These are phyloP conservation scores for Crotalus viridis DNA, from an alignment of 2,113 vertebrate species.

Conservation along the genomic window DNA sequence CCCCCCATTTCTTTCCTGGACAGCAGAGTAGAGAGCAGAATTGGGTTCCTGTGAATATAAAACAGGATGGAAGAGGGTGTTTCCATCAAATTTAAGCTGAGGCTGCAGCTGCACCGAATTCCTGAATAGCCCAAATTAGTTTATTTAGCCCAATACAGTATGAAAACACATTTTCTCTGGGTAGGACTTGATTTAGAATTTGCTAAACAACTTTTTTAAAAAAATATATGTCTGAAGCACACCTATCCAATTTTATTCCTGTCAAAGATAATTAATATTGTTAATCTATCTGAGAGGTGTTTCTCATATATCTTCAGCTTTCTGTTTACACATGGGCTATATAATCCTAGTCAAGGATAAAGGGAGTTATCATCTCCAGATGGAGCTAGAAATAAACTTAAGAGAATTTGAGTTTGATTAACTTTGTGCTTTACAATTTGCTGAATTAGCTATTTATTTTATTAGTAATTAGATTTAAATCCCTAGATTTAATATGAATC, in stretches of 20 bases:
- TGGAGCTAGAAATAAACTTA: not conserved
- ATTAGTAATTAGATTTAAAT: not conserved
- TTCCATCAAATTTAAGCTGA: not conserved
- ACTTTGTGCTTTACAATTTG: not conserved
- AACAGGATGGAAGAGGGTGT: not conserved
- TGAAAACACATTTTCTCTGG: conserved; percentile 4
- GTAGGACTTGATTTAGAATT: not conserved
- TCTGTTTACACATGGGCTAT: not conserved
- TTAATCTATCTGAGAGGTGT: not conserved
- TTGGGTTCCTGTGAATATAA: not conserved
- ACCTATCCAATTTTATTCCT: not conserved
- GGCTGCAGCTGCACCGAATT: not conserved
- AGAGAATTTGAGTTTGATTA: not conserved
- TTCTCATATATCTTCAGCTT: not conserved
- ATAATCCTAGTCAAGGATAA: not conserved
- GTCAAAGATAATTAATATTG: not conserved
- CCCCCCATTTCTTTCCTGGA: not conserved
- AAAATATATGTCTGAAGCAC: not conserved
- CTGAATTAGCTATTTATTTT: not conserved
- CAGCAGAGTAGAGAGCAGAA: not conserved
- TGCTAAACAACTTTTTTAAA: not conserved
- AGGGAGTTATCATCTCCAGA: not conserved
- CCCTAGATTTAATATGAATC: not conserved
- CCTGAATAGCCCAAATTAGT: not conserved
- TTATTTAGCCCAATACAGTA: not conserved